A percentile compares a stretch with the other conserved stretches of the same genome.
These are phyloP conservation scores for Cottus gobio DNA, from an alignment of 2,113 vertebrate genomes.

Conservation along the genomic window DNA sequence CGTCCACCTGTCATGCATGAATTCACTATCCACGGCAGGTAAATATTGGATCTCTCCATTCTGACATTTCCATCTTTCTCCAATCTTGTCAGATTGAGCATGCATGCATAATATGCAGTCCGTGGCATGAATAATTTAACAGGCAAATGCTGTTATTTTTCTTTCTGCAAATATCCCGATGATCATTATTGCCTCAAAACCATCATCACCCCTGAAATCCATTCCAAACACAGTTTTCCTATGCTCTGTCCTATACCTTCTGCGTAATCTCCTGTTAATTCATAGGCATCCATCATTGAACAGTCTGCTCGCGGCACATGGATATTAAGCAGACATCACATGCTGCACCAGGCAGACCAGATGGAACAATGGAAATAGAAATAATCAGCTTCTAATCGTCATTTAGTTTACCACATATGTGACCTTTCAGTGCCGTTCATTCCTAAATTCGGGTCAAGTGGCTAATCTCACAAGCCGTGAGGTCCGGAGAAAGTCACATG, in stretches of 20 bases:
- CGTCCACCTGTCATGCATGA: background rate
- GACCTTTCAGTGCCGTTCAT: conserved; percentile 18
- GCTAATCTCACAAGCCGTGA: background rate
- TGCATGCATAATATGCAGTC: background rate
- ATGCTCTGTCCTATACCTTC: background rate
- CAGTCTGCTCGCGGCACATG: conserved; percentile 9
- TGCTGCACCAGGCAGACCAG: background rate
- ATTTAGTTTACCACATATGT: background rate
- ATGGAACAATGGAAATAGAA: background rate
- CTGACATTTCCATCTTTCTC: background rate
- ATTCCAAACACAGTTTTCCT: background rate
- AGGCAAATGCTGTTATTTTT: background rate
- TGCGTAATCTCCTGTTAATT: background rate
- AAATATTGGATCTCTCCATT: background rate
- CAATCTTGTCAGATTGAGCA: background rate
- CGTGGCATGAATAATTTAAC: conserved; percentile 31
- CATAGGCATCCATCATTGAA: conserved; percentile 6
- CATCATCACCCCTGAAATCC: background rate
- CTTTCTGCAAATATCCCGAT: background rate
- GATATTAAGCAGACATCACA: background rate
- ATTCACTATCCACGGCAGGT: background rate
- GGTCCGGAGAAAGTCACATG: conserved; percentile 29
- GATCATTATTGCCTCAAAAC: conserved; percentile 2
- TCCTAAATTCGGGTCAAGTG: conserved; percentile 6
- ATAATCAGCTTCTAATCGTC: background rate